Evolutionary conservation across 2,797 vertebrate species (phyloP), one percentile per base, ranked within the genome.

Genomic region (Thaleichthys pacificus): DNA sequence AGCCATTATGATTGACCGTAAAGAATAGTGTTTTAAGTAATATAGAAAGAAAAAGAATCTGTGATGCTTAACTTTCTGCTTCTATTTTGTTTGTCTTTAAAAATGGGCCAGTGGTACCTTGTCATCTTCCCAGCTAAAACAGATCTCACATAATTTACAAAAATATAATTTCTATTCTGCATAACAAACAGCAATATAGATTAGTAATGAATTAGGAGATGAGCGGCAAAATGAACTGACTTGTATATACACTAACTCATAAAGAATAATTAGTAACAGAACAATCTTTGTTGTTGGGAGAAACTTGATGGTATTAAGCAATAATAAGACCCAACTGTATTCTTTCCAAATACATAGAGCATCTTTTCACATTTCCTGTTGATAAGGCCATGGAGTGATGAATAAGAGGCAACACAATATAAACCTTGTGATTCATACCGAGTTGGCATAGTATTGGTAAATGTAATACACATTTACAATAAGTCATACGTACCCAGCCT

Each of bases 81-180:
- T 61, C 66, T 42, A 30, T 30, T 61, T 3, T 22, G 38, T 24
- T n/a, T 56, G n/a, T n/a, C 51, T n/a, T 56, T n/a, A 8, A 56
- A 17, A 56, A 8, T 11, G 15, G 51, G 4, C 42, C 9, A 47
- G 11, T 47, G 9, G 42, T 11, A 11, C 42, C 38, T 42, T 61
- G 54, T 80, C 78, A 70, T 79, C 71, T 74, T 84, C 77, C 85
- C 80, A 81, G 78, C 77, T 76, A 71, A 73, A 73, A 78, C 14
- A 64, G 69, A 81, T 84, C 78, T 79, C 73, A 87, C 69, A 79
- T 72, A 30, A 78, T 88, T 91, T 93, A 94, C 88, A 93, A 94
- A 94, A 94, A 94, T 93, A 94, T 85, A 93, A 82, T 80, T 56
- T 91, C 82, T 91, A 86, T 89, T 89, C 87, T 88, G 84, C 84